These are phyloP conservation scores for Yoshiicerus persimilis DNA, from an alignment of 1,140 invertebrate genomes.

Conservation along the genomic window DNA sequence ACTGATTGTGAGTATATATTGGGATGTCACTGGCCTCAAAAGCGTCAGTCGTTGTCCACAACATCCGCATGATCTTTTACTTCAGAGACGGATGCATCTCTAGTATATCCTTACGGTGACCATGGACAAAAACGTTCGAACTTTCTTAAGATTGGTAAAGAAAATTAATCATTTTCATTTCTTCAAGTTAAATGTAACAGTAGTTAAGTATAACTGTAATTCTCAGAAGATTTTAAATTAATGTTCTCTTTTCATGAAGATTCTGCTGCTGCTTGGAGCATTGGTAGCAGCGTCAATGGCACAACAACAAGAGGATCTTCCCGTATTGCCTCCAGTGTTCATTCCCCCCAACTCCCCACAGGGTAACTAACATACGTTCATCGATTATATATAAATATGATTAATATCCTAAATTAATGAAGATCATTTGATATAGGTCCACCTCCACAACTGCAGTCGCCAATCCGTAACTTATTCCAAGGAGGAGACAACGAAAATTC, in stretches of 20 bases:
- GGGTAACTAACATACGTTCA: background rate
- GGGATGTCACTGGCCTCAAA: conserved; percentile 14
- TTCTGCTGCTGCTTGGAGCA: background rate
- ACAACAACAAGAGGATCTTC: background rate
- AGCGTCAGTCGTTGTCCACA: conserved; percentile 3
- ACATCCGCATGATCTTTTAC: background rate
- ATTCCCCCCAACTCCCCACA: background rate
- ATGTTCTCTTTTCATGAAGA: background rate
- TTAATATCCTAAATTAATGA: background rate
- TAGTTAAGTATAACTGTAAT: background rate
- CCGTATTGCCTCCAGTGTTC: background rate
- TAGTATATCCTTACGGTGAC: background rate
- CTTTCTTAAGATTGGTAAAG: background rate
- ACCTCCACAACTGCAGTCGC: background rate
- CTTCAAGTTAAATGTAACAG: no score
- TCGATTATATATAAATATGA: background rate
- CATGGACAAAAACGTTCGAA: background rate
- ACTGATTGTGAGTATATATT: conserved; percentile 23
- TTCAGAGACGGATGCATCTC: conserved; percentile 2
- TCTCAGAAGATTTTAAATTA: background rate
- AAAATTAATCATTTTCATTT: background rate
- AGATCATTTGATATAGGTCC: background rate
- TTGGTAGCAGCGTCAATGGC: background rate
- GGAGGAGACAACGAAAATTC: background rate
- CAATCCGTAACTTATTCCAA: background rate